Evolutionary conservation across 2,113 vertebrate species (phyloP).

Genomic region (Polypterus bichir): DNA sequence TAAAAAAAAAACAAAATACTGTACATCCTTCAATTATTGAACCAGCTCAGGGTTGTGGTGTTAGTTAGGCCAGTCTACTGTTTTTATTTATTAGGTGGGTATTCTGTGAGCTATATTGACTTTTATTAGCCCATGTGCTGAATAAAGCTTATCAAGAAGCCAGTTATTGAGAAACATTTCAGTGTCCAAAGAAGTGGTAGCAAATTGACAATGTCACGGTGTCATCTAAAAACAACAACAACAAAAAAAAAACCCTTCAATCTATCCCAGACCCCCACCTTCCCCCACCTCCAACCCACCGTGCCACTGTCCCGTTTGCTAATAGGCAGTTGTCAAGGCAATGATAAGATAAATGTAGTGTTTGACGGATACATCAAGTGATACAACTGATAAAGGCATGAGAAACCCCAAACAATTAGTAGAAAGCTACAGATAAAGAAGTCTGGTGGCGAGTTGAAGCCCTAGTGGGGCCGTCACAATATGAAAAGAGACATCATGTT

Average conservation of each 20-base stretch:
- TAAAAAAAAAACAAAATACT: no score
- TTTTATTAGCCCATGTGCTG: no score
- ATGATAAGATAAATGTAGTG: slow-evolving; percentile 56
- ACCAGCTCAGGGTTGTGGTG: no score
- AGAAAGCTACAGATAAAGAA: slow-evolving; percentile 27
- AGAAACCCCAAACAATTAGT: slow-evolving; percentile 41
- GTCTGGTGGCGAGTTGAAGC: neutral
- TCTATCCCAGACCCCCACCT: neutral
- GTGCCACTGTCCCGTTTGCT: slow-evolving; percentile 36
- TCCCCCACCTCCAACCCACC: no score
- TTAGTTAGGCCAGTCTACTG: no score
- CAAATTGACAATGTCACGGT: slow-evolving; percentile 49
- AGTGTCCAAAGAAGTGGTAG: slow-evolving; percentile 7
- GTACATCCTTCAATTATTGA: no score
- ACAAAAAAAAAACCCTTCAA: slow-evolving; percentile 30
- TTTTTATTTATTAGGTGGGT: no score
- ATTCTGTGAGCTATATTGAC: no score
- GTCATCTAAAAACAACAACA: slow-evolving; percentile 30
- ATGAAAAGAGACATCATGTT: slow-evolving; percentile 14
- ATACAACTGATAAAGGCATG: slow-evolving; percentile 38
- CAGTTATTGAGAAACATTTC: no score
- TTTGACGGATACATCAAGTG: slow-evolving; percentile 51
- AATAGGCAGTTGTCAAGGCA: slow-evolving; percentile 59
- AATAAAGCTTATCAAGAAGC: no score
- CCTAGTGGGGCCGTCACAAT: neutral